A percentile compares a stretch with the other conserved stretches of the same genome.
Evolutionary conservation across 2,888 invertebrate species (phyloP).

Genomic region (Orchesella flavescens): DNA sequence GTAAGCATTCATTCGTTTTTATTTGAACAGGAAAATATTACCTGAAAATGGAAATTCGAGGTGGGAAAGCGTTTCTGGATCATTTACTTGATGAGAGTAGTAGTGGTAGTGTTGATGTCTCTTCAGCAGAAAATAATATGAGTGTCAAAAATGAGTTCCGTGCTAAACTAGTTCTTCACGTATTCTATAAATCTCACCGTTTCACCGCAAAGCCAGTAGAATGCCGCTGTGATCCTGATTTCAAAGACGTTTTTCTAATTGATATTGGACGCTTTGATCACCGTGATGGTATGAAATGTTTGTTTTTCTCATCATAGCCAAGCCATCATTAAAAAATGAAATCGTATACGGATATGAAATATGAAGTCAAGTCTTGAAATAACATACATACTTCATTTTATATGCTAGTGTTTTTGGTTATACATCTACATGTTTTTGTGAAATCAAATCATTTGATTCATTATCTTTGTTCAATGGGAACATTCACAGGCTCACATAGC

Average conservation of each 20-base stretch:
- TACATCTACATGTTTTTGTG: background rate
- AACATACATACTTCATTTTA: background rate
- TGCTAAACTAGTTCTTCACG: conserved; percentile 54
- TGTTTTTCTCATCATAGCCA: no score
- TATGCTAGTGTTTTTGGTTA: background rate
- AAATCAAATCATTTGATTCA: background rate
- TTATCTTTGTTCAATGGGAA: no score
- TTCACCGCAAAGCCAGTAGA: conserved; percentile 53
- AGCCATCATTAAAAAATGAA: no score
- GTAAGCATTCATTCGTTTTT: background rate
- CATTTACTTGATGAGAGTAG: conserved; percentile 36
- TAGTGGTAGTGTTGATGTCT: background rate
- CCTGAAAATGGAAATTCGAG: conserved; percentile 59
- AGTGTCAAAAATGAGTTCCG: background rate
- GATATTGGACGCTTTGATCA: conserved; percentile 63
- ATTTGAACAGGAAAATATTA: conserved; percentile 47
- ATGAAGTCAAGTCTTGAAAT: background rate
- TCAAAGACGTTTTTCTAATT: conserved; percentile 64
- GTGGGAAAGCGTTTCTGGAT: conserved; percentile 66
- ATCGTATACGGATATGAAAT: no score
- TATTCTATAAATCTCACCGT: conserved; percentile 65
- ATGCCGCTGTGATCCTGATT: conserved; percentile 61
- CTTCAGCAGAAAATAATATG: background rate
- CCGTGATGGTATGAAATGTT: conserved; percentile 18
- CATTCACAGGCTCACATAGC: no score